Base-by-base conservation (phyloP, 2,113 vertebrate genomes). In the Zosterops pallidus region DNA sequence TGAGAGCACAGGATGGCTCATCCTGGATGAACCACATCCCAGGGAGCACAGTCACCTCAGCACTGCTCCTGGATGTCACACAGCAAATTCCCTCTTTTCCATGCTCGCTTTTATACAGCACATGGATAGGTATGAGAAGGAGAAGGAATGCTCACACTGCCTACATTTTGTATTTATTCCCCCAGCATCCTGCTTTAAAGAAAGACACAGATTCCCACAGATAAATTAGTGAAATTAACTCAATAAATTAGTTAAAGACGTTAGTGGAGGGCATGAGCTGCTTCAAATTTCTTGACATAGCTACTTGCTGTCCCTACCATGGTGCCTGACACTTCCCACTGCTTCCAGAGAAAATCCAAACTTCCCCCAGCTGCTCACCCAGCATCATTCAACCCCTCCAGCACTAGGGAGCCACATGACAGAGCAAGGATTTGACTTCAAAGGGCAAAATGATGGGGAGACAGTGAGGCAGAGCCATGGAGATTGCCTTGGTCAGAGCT, bases 391-490 rank as follows among this genome's bases (percentile, higher is more conserved):
- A 55, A 63, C 6, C 5, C 18, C 50, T 44, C 76, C 33, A 63
- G n/a, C 1, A 1, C 35, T 37, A 62, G 59, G 26, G 7, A 89
- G 29, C 37, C 60, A 10, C 0, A 12, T 1, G 2, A 39, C 6
- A 16, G 16, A 76, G 47, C 46, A 71, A 42, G 41, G n/a, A 86
- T 49, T 74, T 9, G 2, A n/a, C 24, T 93, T 19, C 49, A 63
- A 37, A 77, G 18, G 19, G 8, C 47, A 74, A 77, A 81, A 33
- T 1, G 2, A 6, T 39, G 16, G 13, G 44, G 18, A 70, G 47
- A 42, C 0, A 2, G 59, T 3, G n/a, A 77, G 72, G 50, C 35
- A 52, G 0, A 1, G 37, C 33, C 49, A 10, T 0, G 3, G 56
- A 37, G 14, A 42, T 2, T 25, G 57, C 62, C 47, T 44, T 0